Conservation (phyloP, 2,888 invertebrate species). For the Polydrusus cervinus region DNA sequence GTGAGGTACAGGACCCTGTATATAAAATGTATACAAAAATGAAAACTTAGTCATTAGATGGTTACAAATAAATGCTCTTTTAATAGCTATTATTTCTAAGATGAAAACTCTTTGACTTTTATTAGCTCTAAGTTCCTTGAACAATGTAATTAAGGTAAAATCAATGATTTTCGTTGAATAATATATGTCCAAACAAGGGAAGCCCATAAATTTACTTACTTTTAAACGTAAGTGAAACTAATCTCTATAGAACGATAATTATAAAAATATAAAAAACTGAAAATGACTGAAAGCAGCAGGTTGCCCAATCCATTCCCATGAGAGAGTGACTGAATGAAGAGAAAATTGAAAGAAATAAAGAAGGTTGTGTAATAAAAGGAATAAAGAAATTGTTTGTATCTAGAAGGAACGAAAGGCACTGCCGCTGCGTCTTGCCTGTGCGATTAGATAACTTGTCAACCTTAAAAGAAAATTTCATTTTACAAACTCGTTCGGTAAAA, state of each 20-base stretch:
- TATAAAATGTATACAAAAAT: too few species aligned
- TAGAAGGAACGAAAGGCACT: constrained; percentile 60
- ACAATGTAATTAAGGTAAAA: too few species aligned
- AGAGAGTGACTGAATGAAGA: constrained; percentile 71
- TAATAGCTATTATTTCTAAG: too few species aligned
- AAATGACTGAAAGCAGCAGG: constrained; percentile 21
- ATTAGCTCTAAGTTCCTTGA: too few species aligned
- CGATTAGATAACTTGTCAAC: constrained; percentile 76
- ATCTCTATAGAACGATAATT: not conserved
- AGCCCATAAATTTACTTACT: too few species aligned
- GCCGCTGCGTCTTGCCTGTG: constrained; percentile 63
- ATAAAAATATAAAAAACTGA: constrained; percentile 5
- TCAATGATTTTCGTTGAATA: too few species aligned
- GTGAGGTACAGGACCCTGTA: too few species aligned
- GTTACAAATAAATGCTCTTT: too few species aligned
- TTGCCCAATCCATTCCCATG: constrained; percentile 56
- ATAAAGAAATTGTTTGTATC: constrained; percentile 68
- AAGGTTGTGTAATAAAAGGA: constrained; percentile 61
- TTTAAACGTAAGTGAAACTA: too few species aligned
- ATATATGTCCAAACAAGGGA: too few species aligned
- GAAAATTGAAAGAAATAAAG: constrained; percentile 73
- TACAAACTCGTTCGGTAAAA: constrained; percentile 75
- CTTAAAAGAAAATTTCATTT: constrained; percentile 75
- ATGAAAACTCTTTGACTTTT: too few species aligned
- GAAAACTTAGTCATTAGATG: too few species aligned